Percentiles rank a stretch among this genome's conserved stretches.
These are phyloP conservation scores for Cyanistes caeruleus DNA, from an alignment of 2,113 vertebrate species.

Conservation along the genomic window DNA sequence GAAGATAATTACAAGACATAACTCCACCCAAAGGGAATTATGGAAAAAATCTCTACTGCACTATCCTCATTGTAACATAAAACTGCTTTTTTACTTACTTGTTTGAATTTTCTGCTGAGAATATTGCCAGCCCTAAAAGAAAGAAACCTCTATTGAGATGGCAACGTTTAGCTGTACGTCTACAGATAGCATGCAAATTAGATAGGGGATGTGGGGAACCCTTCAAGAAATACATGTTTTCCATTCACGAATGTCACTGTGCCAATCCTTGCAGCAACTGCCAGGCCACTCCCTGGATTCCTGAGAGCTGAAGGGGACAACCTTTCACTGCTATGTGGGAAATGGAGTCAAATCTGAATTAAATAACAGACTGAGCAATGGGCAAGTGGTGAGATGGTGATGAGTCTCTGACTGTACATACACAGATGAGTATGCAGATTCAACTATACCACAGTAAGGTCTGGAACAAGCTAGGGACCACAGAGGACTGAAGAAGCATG, in stretches of 20 bases:
- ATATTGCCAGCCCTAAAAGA: slow-evolving; percentile 74
- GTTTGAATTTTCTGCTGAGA: slow-evolving; percentile 69
- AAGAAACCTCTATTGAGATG: neutral
- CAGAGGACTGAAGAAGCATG: neutral
- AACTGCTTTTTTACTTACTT: slow-evolving; percentile 62
- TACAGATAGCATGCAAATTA: neutral
- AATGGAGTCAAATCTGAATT: neutral
- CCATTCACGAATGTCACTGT: neutral
- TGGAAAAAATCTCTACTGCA: neutral
- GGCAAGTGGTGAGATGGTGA: neutral
- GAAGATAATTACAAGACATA: neutral
- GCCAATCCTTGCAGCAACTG: neutral
- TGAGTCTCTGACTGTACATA: neutral
- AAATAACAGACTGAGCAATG: neutral
- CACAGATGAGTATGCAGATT: neutral
- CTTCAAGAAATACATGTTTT: neutral
- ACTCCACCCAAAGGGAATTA: neutral
- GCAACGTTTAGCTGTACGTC: neutral
- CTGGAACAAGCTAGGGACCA: neutral
- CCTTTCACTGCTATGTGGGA: neutral
- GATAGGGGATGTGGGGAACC: neutral
- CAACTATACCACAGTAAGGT: neutral
- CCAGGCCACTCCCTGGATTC: neutral
- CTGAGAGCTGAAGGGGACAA: neutral
- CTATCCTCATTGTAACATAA: neutral